Conservation (phyloP, 2,888 invertebrate genomes). For the Lepidochrysops patricia region DNA sequence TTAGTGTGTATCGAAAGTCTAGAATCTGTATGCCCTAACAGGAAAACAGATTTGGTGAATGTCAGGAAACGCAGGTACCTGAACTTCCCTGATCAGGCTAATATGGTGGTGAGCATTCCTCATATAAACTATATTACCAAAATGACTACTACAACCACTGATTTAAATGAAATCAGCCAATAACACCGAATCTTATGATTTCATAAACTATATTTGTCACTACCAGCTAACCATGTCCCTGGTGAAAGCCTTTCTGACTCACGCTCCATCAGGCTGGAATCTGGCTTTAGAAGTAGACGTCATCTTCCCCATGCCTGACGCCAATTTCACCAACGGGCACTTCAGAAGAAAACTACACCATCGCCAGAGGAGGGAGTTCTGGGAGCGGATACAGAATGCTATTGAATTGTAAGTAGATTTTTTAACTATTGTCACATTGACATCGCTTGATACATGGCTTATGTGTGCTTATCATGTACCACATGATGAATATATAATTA, state of each 20-base stretch:
- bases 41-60: neutral
- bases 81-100: slow-evolving; percentile 6
- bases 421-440: neutral
- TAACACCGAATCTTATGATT: no score
- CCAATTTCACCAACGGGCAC: slow-evolving; percentile 39
- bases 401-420: slow-evolving; percentile 38
- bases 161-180: no score
- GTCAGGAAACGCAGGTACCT: slow-evolving; percentile 12
- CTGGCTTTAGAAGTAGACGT: slow-evolving; percentile 73
- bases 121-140: no score
- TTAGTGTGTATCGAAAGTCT: neutral
- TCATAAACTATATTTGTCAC: no score
- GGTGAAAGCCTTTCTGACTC: slow-evolving; percentile 70
- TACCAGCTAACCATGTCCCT: slow-evolving; percentile 69
- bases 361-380: slow-evolving; percentile 66
- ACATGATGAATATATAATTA: no score
- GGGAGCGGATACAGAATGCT: slow-evolving; percentile 49
- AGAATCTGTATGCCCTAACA: slow-evolving; percentile 2
- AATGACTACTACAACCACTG: no score
- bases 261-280: slow-evolving; percentile 74
- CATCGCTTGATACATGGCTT: no score
- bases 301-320: slow-evolving; percentile 63
- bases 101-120: slow-evolving; percentile 6
- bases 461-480: no score
- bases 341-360: slow-evolving; percentile 47